Evolutionary conservation across 2,888 invertebrate species (phyloP), one percentile per base, ranked within the genome.

Genomic region (Copidosoma aretas): DNA sequence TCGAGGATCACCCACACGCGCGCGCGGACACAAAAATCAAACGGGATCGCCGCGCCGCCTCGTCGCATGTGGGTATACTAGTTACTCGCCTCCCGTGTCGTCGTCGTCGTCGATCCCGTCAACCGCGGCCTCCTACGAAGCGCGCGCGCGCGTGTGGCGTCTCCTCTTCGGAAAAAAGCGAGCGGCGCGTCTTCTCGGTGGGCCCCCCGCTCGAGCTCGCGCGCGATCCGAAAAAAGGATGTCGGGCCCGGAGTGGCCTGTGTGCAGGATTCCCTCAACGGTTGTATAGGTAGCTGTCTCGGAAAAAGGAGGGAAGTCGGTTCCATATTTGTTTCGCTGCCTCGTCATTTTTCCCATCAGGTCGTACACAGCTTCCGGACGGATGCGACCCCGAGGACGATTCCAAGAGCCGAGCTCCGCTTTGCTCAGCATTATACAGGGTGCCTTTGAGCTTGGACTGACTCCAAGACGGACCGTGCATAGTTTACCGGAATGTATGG

Each of bases 81-180:
- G 17, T 2, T 4, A 46, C 12, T 14, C 43, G 52, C 60, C 68
- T 68, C 68, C 68, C 64, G 60, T 41, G 52, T 64, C 52, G 64
- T 17, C 39, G 24, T 49, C n/a, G n/a, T n/a, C n/a, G n/a, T n/a
- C n/a, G n/a, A n/a, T n/a, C 53, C 19, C 39, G 3, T 17, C 65
- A 1, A 1, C n/a, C 24, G n/a, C 24, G 52, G 21, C 52, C 4
- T 21, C 19, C 22, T 32, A 32, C 32, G 58, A 19, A n/a, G n/a
- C 43, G 21, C 14, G 21, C 10, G 43, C 41, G 21, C 19, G 41
- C 39, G 39, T 46, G 17, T 46, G 12, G 17, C 43, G n/a, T n/a
- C n/a, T 46, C 43, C 10, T 1, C 14, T 46, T 15, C 3, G 15
- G 21, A 46, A 24, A 24, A 19, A 43, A 25, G 43, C n/a, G n/a